Evolutionary conservation across 2,797 vertebrate species (phyloP).

Genomic region (Triplophysa yarkandensis): DNA sequence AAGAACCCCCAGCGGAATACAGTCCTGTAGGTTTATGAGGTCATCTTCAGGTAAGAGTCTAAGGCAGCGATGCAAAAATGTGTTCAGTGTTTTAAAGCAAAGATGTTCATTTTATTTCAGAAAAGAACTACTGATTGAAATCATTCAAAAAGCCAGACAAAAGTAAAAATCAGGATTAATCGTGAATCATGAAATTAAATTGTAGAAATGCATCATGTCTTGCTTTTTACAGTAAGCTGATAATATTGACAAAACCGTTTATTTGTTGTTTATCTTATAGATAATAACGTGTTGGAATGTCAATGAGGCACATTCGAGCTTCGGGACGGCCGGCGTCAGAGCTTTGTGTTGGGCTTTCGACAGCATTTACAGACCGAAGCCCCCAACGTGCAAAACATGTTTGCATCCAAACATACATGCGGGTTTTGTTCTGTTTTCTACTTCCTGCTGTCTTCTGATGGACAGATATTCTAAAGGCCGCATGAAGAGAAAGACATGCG

Average conservation of each 20-base stretch:
- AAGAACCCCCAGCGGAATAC: conserved; percentile 24
- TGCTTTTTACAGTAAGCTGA: conserved; percentile 72
- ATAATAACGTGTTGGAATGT: conserved; percentile 65
- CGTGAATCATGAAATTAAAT: conserved; percentile 76
- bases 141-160: too few species aligned
- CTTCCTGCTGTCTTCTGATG: background rate
- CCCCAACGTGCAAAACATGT: conserved; percentile 46
- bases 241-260: conserved; percentile 73
- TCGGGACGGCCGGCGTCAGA: conserved; percentile 41
- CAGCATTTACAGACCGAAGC: conserved; percentile 16
- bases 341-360: conserved; percentile 49
- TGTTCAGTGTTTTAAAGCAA: conserved; percentile 62
- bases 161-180: too few species aligned
- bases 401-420: background rate
- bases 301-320: conserved; percentile 36
- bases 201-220: conserved; percentile 69
- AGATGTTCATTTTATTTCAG: conserved; percentile 75
- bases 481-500: background rate
- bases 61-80: conserved; percentile 63
- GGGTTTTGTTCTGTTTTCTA: background rate
- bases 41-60: conserved; percentile 22
- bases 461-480: background rate
- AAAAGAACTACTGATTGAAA: too few species aligned
- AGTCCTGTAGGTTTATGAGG: conserved; percentile 23
- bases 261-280: conserved; percentile 72